Evolutionary conservation across 2,888 invertebrate species (phyloP), one percentile per base, ranked within the genome.

Genomic region (Creontiades dilutus): DNA sequence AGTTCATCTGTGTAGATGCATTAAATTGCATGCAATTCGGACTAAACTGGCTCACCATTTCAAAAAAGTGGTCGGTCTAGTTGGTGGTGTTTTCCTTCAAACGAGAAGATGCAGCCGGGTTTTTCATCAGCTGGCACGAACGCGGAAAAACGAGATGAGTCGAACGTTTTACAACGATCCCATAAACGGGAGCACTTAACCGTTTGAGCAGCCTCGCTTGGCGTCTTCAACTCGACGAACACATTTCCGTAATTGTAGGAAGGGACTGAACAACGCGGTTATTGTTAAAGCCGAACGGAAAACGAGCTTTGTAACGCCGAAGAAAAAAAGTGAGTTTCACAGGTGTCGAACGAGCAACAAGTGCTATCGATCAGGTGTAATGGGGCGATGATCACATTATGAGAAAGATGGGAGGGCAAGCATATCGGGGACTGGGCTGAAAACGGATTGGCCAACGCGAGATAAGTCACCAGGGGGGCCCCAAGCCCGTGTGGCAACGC

Each of bases 381-480:
- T 68, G 68, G 13, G 68, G 68, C 23, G 68, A 68, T 68, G 68
- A 68, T 68, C 68, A 13, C 68, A 68, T 68, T 23, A 13, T 23
- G 23, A 68, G 23, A 23, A 23, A 23, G 68, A 61, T 19, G 16
- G 61, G 61, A 61, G 61, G 61, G 61, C n/a, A 9, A 52, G 9
- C 19, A 16, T 19, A 19, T 28, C 28, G 7, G 76, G 2, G 46
- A 46, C 78, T 68, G 68, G 23, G n/a, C 78, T 78, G 11, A 78
- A 78, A 78, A 78, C 78, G 46, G 37, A 78, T 78, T 78, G 78
- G 78, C 37, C 37, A 37, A 19, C 13, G 37, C 16, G 78, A 78
- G 78, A 78, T 78, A 78, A 78, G 78, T 78, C 78, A 78, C 47
- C 78, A 14, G 16, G 68, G 61, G 68, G 68, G 68, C 23, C 57